Evolutionary conservation across 2,113 vertebrate genomes (phyloP).

Genomic region (Erythrocercus mccallii): DNA sequence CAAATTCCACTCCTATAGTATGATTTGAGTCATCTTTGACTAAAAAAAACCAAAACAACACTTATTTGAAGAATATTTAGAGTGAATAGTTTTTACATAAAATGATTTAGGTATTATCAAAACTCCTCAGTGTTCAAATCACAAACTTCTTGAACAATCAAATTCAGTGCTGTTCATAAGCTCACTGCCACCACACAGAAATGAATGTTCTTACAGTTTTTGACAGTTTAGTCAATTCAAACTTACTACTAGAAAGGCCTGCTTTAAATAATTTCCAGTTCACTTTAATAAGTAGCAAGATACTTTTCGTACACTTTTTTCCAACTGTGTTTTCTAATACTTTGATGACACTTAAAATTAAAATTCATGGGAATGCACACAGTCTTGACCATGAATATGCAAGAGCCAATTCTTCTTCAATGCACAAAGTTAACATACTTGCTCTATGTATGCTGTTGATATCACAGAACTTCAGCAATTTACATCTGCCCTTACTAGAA

Average conservation of each 20-base stretch:
- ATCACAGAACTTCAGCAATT: neutral
- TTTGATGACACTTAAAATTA: neutral
- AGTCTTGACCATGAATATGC: neutral
- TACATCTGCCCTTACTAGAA: neutral
- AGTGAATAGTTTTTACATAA: neutral
- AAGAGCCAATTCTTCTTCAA: neutral
- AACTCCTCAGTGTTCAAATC: neutral
- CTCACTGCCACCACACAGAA: neutral
- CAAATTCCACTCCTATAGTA: slow-evolving; percentile 82
- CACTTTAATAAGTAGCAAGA: neutral
- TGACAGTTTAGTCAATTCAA: neutral
- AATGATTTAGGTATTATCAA: neutral
- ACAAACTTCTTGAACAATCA: neutral
- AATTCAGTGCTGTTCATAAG: neutral
- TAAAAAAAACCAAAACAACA: slow-evolving; percentile 3
- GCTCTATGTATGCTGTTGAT: neutral
- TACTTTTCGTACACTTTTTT: neutral
- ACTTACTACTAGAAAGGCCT: neutral
- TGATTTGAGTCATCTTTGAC: slow-evolving; percentile 83
- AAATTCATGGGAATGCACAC: neutral
- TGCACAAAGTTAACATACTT: neutral
- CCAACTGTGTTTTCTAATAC: neutral
- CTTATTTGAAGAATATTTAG: neutral
- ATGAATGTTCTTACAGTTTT: neutral
- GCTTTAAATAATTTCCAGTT: neutral